Evolutionary conservation across 2,888 invertebrate species (phyloP).

Genomic region (Caenorhabditis plicata): DNA sequence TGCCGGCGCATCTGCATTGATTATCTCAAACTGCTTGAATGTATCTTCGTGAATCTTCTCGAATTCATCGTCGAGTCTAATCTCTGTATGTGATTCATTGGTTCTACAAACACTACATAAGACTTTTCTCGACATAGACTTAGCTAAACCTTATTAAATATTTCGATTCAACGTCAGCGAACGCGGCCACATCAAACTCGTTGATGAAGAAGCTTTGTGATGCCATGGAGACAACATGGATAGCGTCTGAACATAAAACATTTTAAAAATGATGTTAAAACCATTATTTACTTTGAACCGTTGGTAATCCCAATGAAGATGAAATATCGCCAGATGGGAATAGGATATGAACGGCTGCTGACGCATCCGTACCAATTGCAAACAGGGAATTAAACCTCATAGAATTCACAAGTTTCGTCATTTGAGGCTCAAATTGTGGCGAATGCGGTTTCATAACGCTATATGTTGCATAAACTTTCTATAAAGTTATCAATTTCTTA

Average conservation of each 20-base stretch:
- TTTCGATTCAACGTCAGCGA: too few species aligned
- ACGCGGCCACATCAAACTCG: not conserved
- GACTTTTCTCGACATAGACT: too few species aligned
- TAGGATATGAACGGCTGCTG: conserved; percentile 2
- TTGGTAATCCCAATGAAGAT: conserved; percentile 12
- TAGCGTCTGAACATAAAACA: not conserved
- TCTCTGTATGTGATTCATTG: too few species aligned
- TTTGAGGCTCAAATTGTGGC: not conserved
- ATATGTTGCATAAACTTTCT: not conserved
- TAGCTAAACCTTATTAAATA: too few species aligned
- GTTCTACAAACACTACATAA: too few species aligned
- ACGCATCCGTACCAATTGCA: not conserved
- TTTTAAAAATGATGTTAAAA: not conserved
- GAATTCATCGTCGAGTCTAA: too few species aligned
- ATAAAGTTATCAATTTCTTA: not conserved
- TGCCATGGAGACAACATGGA: not conserved
- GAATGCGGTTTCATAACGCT: not conserved
- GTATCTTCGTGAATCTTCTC: too few species aligned
- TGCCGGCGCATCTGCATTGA: too few species aligned
- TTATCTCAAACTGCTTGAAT: too few species aligned
- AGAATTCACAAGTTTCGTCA: not conserved
- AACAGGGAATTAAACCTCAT: not conserved
- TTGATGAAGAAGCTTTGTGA: not conserved
- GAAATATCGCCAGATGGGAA: conserved; percentile 11
- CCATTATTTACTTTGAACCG: not conserved